phyloP scores from a whole-genome alignment of 2,888 invertebrate genomes.

The Orthosia cruda region DNA sequence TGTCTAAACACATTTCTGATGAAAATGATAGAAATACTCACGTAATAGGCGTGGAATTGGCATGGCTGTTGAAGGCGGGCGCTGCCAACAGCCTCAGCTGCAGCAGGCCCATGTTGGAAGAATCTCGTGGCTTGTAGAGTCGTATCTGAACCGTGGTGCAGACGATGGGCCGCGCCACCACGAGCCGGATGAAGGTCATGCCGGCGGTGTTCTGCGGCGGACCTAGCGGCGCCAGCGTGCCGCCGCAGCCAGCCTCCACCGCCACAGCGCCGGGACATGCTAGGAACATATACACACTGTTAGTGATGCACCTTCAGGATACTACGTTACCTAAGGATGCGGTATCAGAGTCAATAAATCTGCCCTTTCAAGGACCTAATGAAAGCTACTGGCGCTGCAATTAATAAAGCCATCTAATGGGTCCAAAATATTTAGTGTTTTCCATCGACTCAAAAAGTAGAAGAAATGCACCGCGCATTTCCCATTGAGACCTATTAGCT shows the following conservation, averaged over 20 bases:
- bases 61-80: conserved; percentile 94
- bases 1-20: no score
- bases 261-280: conserved; percentile 98
- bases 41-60: conserved; percentile 75
- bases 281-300: conserved; percentile 73
- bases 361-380: no score
- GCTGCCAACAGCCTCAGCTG: conserved; percentile 97
- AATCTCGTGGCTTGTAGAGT: conserved; percentile 96
- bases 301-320: conserved; percentile 30
- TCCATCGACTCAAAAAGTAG: no score
- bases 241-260: conserved; percentile 96
- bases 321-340: neutral
- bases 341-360: no score
- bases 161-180: conserved; percentile 96
- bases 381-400: no score
- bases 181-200: conserved; percentile 96
- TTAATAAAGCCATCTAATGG: no score
- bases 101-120: conserved; percentile 97
- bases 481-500: no score
- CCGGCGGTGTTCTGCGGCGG: conserved; percentile 97
- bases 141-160: conserved; percentile 95
- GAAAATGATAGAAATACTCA: conserved; percentile 35
- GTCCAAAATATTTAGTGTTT: no score
- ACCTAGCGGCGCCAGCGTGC: conserved; percentile 95
- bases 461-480: no score